phyloP scores from a whole-genome alignment of 2,888 invertebrate genomes.

The Oasisia sp. region DNA sequence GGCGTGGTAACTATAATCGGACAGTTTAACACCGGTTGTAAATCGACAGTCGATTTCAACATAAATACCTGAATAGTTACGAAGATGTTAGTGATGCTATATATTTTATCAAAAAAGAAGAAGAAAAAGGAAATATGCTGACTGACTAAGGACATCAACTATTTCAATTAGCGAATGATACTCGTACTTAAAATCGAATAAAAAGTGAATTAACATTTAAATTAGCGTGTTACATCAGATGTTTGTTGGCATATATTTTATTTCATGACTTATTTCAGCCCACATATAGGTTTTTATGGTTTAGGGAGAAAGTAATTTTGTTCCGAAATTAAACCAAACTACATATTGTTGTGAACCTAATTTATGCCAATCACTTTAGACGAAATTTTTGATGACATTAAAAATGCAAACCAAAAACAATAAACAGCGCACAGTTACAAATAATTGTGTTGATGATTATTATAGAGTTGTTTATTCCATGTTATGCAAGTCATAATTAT shows the following conservation, averaged over 20 bases:
- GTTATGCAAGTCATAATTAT: too few species aligned
- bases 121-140: neutral
- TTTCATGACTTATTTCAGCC: neutral
- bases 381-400: neutral
- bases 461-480: too few species aligned
- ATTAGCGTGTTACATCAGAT: neutral
- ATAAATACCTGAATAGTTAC: too few species aligned
- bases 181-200: too few species aligned
- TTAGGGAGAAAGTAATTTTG: neutral
- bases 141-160: too few species aligned
- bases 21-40: conserved; percentile 10
- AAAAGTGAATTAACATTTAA: too few species aligned
- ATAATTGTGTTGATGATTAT: too few species aligned
- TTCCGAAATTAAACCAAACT: neutral
- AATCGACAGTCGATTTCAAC: neutral
- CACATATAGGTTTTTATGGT: neutral
- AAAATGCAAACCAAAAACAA: too few species aligned
- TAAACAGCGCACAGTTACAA: too few species aligned
- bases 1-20: neutral
- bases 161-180: too few species aligned
- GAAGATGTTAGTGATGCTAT: neutral
- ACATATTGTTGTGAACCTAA: neutral
- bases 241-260: neutral
- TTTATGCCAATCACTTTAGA: neutral
- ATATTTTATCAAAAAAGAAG: neutral